A percentile compares a stretch with the other conserved stretches of the same genome.
phyloP scores from a whole-genome alignment of 2,113 vertebrate species.

The Silurus asotus region DNA sequence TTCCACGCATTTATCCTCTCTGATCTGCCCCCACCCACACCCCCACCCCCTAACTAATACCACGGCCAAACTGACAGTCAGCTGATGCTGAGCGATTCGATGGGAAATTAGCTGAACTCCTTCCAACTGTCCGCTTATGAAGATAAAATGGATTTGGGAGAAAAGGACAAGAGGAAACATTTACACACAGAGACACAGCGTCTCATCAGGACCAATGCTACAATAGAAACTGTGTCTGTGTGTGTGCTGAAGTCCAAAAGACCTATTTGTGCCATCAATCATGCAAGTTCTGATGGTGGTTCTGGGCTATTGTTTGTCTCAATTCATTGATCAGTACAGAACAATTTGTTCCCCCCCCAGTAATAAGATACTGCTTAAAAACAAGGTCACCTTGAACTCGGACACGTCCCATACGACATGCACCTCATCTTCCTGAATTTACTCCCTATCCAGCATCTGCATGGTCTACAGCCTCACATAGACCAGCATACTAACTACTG shows the following conservation, averaged over 20 bases:
- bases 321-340: conserved; percentile 21
- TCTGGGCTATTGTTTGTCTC: background rate
- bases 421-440: background rate
- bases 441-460: background rate
- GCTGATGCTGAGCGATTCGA: conserved; percentile 52
- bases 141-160: conserved; percentile 62
- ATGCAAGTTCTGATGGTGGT: background rate
- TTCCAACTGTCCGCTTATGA: conserved; percentile 64
- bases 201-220: conserved; percentile 31
- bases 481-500: background rate
- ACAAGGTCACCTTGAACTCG: conserved; percentile 2
- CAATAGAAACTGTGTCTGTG: background rate
- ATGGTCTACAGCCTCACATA: too few species aligned
- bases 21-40: background rate
- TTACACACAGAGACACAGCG: background rate
- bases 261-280: conserved; percentile 39
- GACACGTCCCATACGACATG: background rate
- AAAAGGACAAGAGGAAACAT: conserved; percentile 50
- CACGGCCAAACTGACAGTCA: conserved; percentile 51
- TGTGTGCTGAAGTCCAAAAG: background rate
- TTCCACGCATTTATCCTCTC: background rate
- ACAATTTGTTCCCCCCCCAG: background rate
- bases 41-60: background rate
- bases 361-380: background rate
- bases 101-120: conserved; percentile 64